Base-by-base conservation (phyloP, 2,888 invertebrate genomes). In the Polietes domitor region DNA sequence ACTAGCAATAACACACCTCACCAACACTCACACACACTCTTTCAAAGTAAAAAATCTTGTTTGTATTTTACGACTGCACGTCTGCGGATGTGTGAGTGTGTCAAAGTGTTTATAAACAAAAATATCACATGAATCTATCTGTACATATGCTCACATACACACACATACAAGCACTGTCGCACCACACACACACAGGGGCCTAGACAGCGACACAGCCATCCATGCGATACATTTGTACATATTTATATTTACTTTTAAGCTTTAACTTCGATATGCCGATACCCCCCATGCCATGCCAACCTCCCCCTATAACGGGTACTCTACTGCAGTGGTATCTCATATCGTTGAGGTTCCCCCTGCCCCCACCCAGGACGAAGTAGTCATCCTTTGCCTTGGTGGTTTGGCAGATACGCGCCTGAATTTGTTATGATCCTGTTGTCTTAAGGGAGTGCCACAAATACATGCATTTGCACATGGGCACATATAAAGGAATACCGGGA, bases 181-280 rank as follows among this genome's bases (percentile, higher is more conserved):
- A 43, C 26, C 24, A 12, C 37, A 21, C 17, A 10, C 1, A 2
- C 37, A 63, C 32, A n/a, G 63, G 12, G 37, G 37, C 37, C 7
- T 37, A 37, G 37, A 37, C 37, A 37, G 1, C 7, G 37, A 37
- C 12, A 37, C 37, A n/a, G n/a, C n/a, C n/a, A n/a, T n/a, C n/a
- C n/a, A 63, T 19, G 21, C 37, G 41, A 58, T 58, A 58, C 26
- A 26, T 24, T 6, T 65, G 17, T 43, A 43, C 41, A 43, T 43
- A 68, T 65, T 65, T 65, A 41, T 68, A 24, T 68, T 68, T 68
- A 68, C 68, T 68, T 68, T 68, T 43, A 12, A 68, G 68, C 68
- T 68, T 68, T 24, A 15, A 41, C 68, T 43, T 43, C 12, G 24
- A 43, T 21, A 43, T 43, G 12, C 7, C 21, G 24, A 37, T 37